phyloP scores from a whole-genome alignment of 2,113 vertebrate species.

The Microtus pennsylvanicus region DNA sequence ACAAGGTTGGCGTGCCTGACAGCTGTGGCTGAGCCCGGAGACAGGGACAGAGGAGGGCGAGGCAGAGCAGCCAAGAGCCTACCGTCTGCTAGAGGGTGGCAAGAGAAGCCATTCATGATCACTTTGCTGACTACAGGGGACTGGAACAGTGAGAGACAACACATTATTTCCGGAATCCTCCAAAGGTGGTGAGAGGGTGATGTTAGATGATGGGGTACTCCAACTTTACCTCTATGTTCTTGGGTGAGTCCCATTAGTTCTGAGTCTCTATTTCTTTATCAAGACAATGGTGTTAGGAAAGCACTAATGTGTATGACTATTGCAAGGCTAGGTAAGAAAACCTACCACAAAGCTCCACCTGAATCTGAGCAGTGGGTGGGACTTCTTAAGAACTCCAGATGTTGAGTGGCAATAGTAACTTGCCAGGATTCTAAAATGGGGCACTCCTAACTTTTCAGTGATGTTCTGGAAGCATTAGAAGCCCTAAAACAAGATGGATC shows the following conservation, averaged over 20 bases:
- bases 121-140: background rate
- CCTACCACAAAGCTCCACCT: background rate
- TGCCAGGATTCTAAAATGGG: background rate
- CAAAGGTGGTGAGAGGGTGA: background rate
- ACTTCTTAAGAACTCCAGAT: background rate
- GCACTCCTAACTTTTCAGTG: background rate
- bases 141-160: background rate
- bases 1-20: conserved; percentile 66
- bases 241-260: background rate
- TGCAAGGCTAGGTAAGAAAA: background rate
- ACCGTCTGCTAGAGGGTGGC: background rate
- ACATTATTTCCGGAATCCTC: background rate
- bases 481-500: background rate
- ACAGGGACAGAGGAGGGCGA: conserved; percentile 3
- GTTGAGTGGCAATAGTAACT: background rate
- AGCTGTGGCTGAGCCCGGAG: conserved; percentile 41
- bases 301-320: background rate
- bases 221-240: background rate
- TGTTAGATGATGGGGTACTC: background rate
- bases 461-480: background rate
- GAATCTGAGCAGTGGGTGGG: background rate
- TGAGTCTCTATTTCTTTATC: background rate
- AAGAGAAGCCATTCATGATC: background rate
- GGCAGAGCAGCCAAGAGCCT: background rate
- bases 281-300: background rate